Base-by-base conservation (phyloP, 2,113 vertebrate species). In the Phrynosoma platyrhinos region DNA sequence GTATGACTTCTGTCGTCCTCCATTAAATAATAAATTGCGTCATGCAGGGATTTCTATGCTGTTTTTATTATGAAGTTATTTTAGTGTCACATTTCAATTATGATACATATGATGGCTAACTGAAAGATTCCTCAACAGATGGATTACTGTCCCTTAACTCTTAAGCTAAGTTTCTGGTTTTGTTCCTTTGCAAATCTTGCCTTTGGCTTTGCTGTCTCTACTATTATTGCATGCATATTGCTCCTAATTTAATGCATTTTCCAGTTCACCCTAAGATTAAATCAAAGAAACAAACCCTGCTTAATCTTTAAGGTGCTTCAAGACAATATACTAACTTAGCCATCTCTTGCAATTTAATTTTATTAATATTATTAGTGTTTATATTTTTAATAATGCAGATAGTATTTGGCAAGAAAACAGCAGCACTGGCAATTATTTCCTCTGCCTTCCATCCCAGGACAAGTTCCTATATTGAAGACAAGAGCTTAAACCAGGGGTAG, bases 51-150 rank as follows among this genome's bases (percentile, higher is more conserved):
- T n/a, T 80, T 87, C 36, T 58, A n/a, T 9, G 69, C 32, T 80
- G 4, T 87, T 87, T 53, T 66, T 77, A 72, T 81, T 30, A 71
- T 16, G 8, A 25, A 30, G 5, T 80, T 81, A 87, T 81, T 87
- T 62, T 52, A 42, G 69, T 27, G 62, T 85, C 30, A 47, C 58
- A 78, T 78, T 78, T 76, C 84, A 16, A n/a, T 47, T 2, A 47
- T 64, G 20, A 47, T 42, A 77, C 21, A 58, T 72, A 42, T 30
- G 55, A 18, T 55, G 18, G 30, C 79, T 69, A 27, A 87, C 3
- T 4, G 23, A 81, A 74, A 58, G 25, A 42, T 23, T 18, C 23
- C 18, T 30, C 18, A 42, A 69, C 12, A 7, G 9, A 13, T 23
- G 53, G 18, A 30, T 81, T 85, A 36, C 32, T 81, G 27, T 74